phyloP scores from a whole-genome alignment of 2,797 vertebrate species.

The Amniataba percoides region DNA sequence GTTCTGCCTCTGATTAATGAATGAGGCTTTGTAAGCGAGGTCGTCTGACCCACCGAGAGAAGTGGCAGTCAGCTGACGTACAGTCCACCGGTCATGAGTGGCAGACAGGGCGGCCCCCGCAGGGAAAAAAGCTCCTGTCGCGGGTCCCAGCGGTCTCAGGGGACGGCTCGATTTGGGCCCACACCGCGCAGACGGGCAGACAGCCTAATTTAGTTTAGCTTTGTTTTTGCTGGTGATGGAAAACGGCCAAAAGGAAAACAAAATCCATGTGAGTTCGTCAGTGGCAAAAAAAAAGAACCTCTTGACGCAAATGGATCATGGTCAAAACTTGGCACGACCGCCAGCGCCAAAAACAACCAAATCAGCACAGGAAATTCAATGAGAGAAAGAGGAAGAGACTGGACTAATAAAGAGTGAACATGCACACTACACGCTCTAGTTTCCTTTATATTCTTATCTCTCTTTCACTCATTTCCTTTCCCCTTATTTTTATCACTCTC shows the following conservation, averaged over 20 bases:
- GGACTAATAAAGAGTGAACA: not conserved
- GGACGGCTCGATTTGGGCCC: not conserved
- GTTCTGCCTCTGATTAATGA: slow-evolving; percentile 51
- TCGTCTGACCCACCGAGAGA: slow-evolving; percentile 52
- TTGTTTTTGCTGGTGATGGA: slow-evolving; percentile 3
- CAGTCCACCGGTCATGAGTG: slow-evolving; percentile 63
- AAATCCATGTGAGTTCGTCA: not conserved
- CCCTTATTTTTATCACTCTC: not conserved
- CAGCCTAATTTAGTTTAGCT: slow-evolving; percentile 15
- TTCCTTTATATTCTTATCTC: not conserved
- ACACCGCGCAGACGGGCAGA: not conserved
- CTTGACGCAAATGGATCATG: slow-evolving; percentile 1
- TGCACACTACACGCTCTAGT: not conserved
- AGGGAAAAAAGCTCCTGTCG: slow-evolving; percentile 28
- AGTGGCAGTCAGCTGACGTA: slow-evolving; percentile 72
- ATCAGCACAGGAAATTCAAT: not conserved
- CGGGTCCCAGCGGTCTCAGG: slow-evolving; percentile 39
- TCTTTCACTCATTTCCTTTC: slow-evolving; percentile 6
- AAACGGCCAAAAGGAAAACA: slow-evolving; percentile 30
- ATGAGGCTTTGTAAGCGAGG: slow-evolving; percentile 66
- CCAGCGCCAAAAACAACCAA: not conserved
- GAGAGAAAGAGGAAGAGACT: slow-evolving; percentile 16
- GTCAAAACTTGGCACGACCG: not conserved
- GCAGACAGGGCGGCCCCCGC: slow-evolving; percentile 10
- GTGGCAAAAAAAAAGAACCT: not conserved